These are phyloP conservation scores for Pleuronectes platessa DNA, from an alignment of 2,113 vertebrate genomes.

Conservation along the genomic window DNA sequence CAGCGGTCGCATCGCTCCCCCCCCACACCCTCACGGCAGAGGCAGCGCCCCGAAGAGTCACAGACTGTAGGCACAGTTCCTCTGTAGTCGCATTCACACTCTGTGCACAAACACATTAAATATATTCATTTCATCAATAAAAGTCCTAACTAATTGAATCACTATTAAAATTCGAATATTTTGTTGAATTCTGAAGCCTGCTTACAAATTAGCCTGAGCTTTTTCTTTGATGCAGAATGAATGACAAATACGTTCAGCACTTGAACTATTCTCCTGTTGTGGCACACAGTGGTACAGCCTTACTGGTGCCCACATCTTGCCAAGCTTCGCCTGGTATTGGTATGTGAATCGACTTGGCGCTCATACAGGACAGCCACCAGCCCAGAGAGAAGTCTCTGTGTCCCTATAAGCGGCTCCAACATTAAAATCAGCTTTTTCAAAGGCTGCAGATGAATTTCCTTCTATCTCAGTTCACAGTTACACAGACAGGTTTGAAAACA, in stretches of 20 bases:
- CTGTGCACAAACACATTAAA: conserved; percentile 72
- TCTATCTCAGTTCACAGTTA: conserved; percentile 16
- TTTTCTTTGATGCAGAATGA: conserved; percentile 11
- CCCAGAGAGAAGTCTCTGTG: conserved; percentile 21
- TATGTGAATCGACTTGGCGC: conserved; percentile 51
- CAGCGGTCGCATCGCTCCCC: conserved; percentile 87
- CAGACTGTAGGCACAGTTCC: conserved; percentile 83
- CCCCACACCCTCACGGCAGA: conserved; percentile 83
- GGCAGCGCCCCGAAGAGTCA: conserved; percentile 82
- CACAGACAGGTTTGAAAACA: conserved; percentile 20
- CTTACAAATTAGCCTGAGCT: conserved; percentile 15
- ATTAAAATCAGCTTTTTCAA: conserved; percentile 51
- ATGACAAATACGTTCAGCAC: conserved; percentile 24
- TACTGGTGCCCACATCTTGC: conserved; percentile 19
- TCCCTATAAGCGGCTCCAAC: conserved; percentile 13
- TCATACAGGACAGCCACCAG: conserved; percentile 6
- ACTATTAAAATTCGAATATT: not conserved
- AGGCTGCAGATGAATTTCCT: conserved; percentile 46
- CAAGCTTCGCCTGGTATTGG: conserved; percentile 39
- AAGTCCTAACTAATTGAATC: no score
- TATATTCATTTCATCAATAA: no score
- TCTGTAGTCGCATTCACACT: conserved; percentile 83
- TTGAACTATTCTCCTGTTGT: conserved; percentile 35
- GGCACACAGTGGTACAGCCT: conserved; percentile 37
- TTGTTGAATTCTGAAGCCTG: conserved; percentile 11